Conservation (phyloP, 2,113 vertebrate genomes). For the Illadopsis cleaveri region DNA sequence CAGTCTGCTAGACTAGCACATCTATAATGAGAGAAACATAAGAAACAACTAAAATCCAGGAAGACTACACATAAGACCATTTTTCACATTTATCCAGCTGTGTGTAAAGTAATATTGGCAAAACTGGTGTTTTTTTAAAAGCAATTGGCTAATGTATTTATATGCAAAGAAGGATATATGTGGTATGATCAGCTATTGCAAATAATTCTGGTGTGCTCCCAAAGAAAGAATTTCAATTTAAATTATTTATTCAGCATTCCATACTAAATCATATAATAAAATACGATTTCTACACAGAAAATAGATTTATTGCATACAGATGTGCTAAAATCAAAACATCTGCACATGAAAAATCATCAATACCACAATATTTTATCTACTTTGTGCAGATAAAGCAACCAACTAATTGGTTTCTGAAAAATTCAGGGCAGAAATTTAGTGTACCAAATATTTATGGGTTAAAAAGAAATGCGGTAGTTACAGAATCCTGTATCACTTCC, state of each 20-base stretch:
- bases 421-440: neutral
- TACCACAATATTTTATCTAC: conserved; percentile 20
- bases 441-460: neutral
- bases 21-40: neutral
- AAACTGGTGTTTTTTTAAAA: neutral
- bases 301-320: conserved; percentile 73
- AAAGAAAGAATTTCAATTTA: conserved; percentile 60
- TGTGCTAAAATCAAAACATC: conserved; percentile 69
- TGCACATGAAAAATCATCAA: conserved; percentile 55
- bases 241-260: conserved; percentile 76
- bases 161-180: neutral
- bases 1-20: neutral
- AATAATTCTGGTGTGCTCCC: conserved; percentile 56
- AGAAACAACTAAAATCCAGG: neutral
- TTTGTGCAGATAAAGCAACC: neutral
- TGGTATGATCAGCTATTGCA: conserved; percentile 3
- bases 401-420: conserved; percentile 47
- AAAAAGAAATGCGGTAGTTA: conserved; percentile 22
- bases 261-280: conserved; percentile 75
- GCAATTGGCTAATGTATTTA: neutral
- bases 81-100: neutral
- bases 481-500: neutral
- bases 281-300: conserved; percentile 65
- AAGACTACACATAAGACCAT: neutral
- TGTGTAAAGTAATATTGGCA: neutral